A percentile compares a stretch with the other conserved stretches of the same genome.
phyloP scores from a whole-genome alignment of 2,888 invertebrate species.

The Pheosia tremula region DNA sequence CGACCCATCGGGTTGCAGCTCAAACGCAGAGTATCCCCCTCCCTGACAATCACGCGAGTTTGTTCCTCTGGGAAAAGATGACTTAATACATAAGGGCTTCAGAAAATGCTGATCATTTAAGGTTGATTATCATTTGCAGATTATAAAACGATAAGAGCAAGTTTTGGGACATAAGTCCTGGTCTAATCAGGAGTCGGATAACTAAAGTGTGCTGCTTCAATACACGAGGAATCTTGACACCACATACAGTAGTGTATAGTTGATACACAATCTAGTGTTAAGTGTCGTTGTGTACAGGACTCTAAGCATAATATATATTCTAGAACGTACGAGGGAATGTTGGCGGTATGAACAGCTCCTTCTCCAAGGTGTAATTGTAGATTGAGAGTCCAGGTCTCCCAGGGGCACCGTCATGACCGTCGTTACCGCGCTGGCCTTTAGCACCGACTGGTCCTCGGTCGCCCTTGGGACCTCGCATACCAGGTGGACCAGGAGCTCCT shows the following conservation, averaged over 20 bases:
- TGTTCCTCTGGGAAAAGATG: conserved; percentile 64
- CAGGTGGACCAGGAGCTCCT: conserved; percentile 87
- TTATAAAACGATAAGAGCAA: not conserved
- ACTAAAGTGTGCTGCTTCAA: too few species aligned
- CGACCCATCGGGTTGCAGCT: conserved; percentile 92
- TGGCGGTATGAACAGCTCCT: conserved; percentile 92
- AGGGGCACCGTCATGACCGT: conserved; percentile 89
- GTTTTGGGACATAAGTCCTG: not conserved
- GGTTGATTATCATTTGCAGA: not conserved
- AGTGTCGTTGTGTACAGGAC: too few species aligned
- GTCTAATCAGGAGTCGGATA: too few species aligned
- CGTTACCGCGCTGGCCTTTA: conserved; percentile 89
- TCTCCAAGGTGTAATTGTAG: conserved; percentile 88
- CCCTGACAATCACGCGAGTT: conserved; percentile 89
- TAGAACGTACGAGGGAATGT: conserved; percentile 86
- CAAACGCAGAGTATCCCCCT: conserved; percentile 92
- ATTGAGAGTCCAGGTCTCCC: conserved; percentile 93
- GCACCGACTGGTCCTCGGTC: conserved; percentile 87
- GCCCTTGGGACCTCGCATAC: conserved; percentile 90
- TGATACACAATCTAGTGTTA: too few species aligned
- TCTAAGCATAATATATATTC: not conserved
- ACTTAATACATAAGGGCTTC: not conserved
- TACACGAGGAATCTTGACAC: too few species aligned
- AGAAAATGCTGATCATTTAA: not conserved
- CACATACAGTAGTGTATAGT: too few species aligned